Conservation (phyloP, 2,888 invertebrate genomes). For the Leucophora obtusa region DNA sequence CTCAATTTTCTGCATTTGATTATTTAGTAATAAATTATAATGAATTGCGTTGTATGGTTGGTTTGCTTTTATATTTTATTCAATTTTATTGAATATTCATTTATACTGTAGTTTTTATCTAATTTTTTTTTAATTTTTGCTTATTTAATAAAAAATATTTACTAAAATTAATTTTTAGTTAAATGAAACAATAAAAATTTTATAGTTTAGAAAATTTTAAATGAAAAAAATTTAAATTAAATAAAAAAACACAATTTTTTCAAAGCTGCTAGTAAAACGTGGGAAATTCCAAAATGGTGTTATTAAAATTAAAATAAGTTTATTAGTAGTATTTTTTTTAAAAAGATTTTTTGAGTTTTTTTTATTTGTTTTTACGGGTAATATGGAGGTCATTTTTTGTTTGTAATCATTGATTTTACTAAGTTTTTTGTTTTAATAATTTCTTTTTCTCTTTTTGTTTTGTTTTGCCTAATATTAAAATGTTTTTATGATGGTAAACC, state of each 20-base stretch:
- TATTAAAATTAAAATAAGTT: not conserved
- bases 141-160: slow-evolving; percentile 13
- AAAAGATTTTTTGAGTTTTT: not conserved
- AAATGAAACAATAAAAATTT: slow-evolving; percentile 9
- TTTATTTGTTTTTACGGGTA: not conserved
- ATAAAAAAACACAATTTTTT: not conserved
- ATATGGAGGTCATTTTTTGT: not conserved
- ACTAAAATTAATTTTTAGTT: slow-evolving; percentile 3
- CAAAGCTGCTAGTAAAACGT: not conserved
- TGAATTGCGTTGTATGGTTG: slow-evolving; percentile 16
- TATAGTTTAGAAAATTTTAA: not conserved
- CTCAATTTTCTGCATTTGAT: not conserved
- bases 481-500: slow-evolving; percentile 81
- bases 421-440: slow-evolving; percentile 14
- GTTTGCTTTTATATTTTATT: not conserved
- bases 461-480: slow-evolving; percentile 21
- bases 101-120: slow-evolving; percentile 4
- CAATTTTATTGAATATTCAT: slow-evolving; percentile 40
- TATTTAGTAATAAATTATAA: slow-evolving; percentile 8
- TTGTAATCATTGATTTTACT: slow-evolving; percentile 15
- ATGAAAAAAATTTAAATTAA: not conserved
- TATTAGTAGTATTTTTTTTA: not conserved
- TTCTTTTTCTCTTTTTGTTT: slow-evolving; percentile 14
- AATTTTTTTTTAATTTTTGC: not conserved
- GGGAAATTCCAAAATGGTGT: not conserved